Evolutionary conservation across 2,888 invertebrate genomes (phyloP).

Genomic region (Tenthredo notha): DNA sequence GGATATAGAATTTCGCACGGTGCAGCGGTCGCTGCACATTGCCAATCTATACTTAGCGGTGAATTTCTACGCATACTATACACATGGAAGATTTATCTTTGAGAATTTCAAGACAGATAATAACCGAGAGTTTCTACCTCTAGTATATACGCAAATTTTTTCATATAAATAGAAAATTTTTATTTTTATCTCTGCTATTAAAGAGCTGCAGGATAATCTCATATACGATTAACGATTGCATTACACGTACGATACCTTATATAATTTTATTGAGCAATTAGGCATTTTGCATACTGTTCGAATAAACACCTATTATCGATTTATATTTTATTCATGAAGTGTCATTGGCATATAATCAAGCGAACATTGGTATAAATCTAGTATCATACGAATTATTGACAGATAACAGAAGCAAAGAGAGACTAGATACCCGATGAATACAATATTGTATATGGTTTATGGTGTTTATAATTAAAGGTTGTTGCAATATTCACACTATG

Average conservation of each 20-base stretch:
- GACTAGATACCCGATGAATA: background rate
- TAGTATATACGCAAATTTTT: background rate
- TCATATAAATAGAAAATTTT: background rate
- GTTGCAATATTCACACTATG: background rate
- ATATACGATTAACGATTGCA: background rate
- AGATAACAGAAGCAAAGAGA: background rate
- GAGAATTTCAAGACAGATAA: background rate
- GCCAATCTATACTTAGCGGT: background rate
- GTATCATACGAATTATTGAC: background rate
- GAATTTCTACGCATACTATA: background rate
- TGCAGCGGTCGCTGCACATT: background rate
- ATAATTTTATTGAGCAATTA: background rate
- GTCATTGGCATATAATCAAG: background rate
- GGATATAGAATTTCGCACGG: background rate
- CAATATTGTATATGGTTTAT: background rate
- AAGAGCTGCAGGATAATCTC: background rate
- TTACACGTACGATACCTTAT: background rate
- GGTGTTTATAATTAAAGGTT: background rate
- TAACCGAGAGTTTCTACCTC: background rate
- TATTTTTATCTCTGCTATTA: background rate
- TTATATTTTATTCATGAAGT: background rate
- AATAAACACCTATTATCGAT: background rate
- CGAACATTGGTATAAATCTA: background rate
- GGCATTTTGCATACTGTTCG: background rate
- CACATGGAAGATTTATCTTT: background rate